Base-by-base conservation (phyloP, 2,113 vertebrate genomes). In the Mormoops blainvillei region DNA sequence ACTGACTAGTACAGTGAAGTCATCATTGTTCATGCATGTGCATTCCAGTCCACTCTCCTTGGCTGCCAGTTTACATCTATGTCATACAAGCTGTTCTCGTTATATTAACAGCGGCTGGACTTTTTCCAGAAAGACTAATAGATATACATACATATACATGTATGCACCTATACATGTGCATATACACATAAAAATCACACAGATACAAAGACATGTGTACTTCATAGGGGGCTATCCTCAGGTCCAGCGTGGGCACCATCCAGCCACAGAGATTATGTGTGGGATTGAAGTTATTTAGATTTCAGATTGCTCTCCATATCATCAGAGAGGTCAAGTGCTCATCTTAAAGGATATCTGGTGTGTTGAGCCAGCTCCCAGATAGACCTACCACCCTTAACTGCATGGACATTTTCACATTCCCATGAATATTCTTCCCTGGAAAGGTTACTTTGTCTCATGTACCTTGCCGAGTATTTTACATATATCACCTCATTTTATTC, bases 391-490 rank as follows among this genome's bases (percentile, higher is more conserved):
- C 11, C 24, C 16, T 86, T 36, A 65, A 63, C 19, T 81, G 5
- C 54, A 38, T 70, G 80, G 36, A 84, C 43, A 20, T 87, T 92
- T 95, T 92, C 43, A 84, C n/a, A 84, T 26, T 74, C 19, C 85
- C 96, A 24, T 87, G 73, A 92, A 89, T 93, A 86, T 82, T 94
- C 36, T 87, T 63, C 13, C 6, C 54, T 78, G 87, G 28, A 89
- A 85, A 86, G 45, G 4, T 89, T 82, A 63, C 36, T 85, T 94
- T 83, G 38, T 87, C 38, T 56, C 76, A 95, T 54, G 63, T 92
- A 83, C 4, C 33, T 90, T 96, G 91, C 41, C 48, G 89, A 95
- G 36, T 78, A 50, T 87, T 94, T 96, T 90, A 88, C 70, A 87
- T 61, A 33, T 67, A 76, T 87, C 28, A 87, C 12, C 5, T 92